Evolutionary conservation across 2,888 invertebrate genomes (phyloP), one percentile per base, ranked within the genome.

Genomic region (Tolmerus cingulatus): DNA sequence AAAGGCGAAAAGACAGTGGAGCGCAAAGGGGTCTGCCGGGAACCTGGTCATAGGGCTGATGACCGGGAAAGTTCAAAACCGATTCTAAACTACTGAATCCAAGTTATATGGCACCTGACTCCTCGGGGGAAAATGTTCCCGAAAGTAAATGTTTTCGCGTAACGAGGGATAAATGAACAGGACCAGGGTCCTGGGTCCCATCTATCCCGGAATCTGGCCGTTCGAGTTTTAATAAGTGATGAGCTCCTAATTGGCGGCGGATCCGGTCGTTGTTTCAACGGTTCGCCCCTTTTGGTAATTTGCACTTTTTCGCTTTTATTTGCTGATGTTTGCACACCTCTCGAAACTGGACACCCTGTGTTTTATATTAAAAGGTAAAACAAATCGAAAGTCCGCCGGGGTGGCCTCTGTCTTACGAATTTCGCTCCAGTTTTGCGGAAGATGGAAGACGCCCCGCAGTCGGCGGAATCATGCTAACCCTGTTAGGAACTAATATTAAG

Each of bases 401-500:
- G 12, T 7, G 12, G 51, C 51, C n/a, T n/a, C 19, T n/a, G 51
- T 51, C 51, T 51, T n/a, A 51, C 43, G 51, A 51, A 51, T n/a
- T 51, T 51, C 51, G 51, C 51, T 51, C 51, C 51, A 51, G 51
- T 51, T 51, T 51, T 51, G 16, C 51, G n/a, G n/a, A 51, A 51
- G 0, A n/a, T 9, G 37, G 14, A 46, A 16, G 43, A 55, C 19
- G 19, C 57, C 23, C 12, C 66, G 2, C 27, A 27, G 66, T 14
- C 43, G 43, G 43, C 12, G 23, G 0, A 66, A 66, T 57, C 57
- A 57, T 74, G 40, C 46, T 85, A 85, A 85, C 85, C 85, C 74
- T 85, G 85, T 85, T 85, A 85, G 30, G 85, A 74, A 85, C 74
- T 74, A 74, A 74, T 74, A 85, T 85, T 85, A 85, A 74, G 85